These are phyloP conservation scores for Holotrichia oblita DNA, from an alignment of 1,140 invertebrate species.

Conservation along the genomic window DNA sequence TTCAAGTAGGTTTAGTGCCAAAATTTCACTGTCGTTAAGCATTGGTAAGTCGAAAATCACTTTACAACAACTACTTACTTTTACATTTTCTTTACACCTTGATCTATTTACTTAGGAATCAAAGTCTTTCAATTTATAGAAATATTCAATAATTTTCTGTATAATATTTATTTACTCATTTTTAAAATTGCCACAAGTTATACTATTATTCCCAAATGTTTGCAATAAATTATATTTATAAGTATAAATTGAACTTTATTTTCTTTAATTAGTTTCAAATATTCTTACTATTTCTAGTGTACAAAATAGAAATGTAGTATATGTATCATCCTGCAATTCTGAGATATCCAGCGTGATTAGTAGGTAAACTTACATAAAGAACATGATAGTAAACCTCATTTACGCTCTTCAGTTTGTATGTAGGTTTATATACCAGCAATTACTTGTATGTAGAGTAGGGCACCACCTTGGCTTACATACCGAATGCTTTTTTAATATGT, in stretches of 20 bases:
- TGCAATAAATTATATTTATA: constrained; percentile 36
- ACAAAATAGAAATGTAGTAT: no score
- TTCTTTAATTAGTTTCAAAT: not conserved
- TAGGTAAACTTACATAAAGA: no score
- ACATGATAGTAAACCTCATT: no score
- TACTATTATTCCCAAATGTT: not conserved
- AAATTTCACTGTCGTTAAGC: constrained; percentile 15
- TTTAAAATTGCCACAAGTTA: constrained; percentile 13
- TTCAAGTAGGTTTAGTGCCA: constrained; percentile 40
- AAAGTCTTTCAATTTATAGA: constrained; percentile 20
- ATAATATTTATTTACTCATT: constrained; percentile 22
- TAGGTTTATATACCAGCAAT: no score
- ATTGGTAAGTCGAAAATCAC: not conserved
- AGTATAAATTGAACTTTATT: not conserved
- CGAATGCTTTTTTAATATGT: no score
- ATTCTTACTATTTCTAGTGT: no score
- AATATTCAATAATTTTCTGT: not conserved
- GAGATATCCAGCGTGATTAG: no score
- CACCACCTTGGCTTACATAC: no score
- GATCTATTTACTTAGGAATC: constrained; percentile 13
- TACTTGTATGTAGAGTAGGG: no score
- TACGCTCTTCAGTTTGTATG: no score
- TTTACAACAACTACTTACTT: not conserved
- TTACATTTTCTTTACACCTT: constrained; percentile 9
- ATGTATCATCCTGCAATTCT: no score